phyloP scores from a whole-genome alignment of 2,888 invertebrate species.

The Dolichomitus sp. region DNA sequence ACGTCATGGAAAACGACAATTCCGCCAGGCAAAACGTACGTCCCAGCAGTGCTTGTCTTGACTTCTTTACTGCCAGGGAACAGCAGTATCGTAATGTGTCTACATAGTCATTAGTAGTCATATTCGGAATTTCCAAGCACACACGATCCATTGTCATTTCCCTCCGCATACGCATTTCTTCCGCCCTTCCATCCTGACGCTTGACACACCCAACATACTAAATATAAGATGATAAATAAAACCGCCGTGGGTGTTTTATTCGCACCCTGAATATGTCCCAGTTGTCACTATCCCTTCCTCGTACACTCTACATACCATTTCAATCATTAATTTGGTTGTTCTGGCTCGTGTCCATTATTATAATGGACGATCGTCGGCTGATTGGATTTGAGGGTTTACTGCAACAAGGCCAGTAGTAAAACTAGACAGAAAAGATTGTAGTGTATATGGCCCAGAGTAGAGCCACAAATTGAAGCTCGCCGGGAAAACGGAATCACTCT shows the following conservation, averaged over 20 bases:
- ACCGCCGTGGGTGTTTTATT: constrained; percentile 27
- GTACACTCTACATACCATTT: constrained; percentile 12
- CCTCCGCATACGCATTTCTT: constrained; percentile 8
- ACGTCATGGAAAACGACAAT: constrained; percentile 23
- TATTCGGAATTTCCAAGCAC: constrained; percentile 25
- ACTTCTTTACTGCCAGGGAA: constrained; percentile 21
- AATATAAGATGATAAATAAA: constrained; percentile 40
- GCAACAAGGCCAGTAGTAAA: not conserved
- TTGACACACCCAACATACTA: constrained; percentile 10
- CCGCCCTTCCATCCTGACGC: constrained; percentile 7
- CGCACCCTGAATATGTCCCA: constrained; percentile 13
- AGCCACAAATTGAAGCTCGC: not conserved
- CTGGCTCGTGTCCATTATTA: constrained; percentile 47
- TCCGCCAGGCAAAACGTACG: constrained; percentile 15
- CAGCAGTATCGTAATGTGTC: constrained; percentile 26
- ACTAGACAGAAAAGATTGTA: not conserved
- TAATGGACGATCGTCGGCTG: constrained; percentile 44
- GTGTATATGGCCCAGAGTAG: not conserved
- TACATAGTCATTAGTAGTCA: not conserved
- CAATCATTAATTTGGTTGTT: constrained; percentile 49
- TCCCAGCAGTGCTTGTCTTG: not conserved
- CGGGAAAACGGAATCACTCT: constrained; percentile 14
- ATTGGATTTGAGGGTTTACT: constrained; percentile 48
- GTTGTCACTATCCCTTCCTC: not conserved
- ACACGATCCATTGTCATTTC: constrained; percentile 46